Evolutionary conservation across 1,140 invertebrate genomes (phyloP).

Genomic region (Saccostrea cuccullata): DNA sequence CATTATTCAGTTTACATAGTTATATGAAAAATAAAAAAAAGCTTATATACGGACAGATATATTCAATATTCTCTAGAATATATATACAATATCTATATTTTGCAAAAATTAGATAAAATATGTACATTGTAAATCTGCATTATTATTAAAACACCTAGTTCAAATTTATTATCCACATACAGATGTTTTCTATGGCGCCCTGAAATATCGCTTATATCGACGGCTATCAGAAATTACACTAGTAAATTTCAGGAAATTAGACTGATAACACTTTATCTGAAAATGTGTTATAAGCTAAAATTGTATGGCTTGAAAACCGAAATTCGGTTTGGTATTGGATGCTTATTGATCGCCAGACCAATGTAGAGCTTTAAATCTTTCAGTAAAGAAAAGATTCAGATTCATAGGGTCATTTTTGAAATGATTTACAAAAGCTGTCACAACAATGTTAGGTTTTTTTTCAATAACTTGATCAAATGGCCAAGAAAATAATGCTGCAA

Average conservation of each 20-base stretch:
- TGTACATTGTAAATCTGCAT: no score
- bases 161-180: neutral
- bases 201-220: neutral
- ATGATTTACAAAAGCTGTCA: conserved; percentile 21
- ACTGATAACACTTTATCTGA: conserved; percentile 34
- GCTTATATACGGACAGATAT: neutral
- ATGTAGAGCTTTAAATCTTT: conserved; percentile 34
- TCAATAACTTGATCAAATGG: neutral
- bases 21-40: neutral
- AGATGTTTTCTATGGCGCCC: neutral
- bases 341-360: conserved; percentile 25
- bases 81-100: neutral
- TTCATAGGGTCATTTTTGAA: conserved; percentile 28
- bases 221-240: conserved; percentile 15
- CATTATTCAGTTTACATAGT: no score
- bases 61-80: neutral
- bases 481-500: neutral
- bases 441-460: neutral
- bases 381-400: conserved; percentile 19
- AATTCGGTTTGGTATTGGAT: conserved; percentile 19
- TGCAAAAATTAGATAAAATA: neutral
- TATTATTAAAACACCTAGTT: neutral
- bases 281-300: conserved; percentile 23
- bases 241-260: conserved; percentile 32
- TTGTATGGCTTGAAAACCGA: conserved; percentile 11